These are phyloP conservation scores for Cisticola juncidis DNA, from an alignment of 2,113 vertebrate genomes.

Conservation along the genomic window DNA sequence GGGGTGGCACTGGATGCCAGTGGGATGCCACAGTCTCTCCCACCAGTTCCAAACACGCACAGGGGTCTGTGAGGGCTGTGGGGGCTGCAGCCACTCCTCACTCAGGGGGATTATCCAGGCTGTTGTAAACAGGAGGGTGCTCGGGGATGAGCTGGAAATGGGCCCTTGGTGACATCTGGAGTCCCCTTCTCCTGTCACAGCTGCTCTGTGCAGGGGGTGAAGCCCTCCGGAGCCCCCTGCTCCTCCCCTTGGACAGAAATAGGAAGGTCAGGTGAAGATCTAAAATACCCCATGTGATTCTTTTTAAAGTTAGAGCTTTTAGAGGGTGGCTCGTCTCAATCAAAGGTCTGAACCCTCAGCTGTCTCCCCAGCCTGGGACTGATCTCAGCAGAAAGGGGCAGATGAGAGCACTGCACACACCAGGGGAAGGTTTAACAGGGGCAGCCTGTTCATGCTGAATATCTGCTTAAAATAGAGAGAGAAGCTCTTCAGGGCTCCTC, in stretches of 20 bases:
- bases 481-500: not conserved
- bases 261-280: not conserved
- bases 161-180: not conserved
- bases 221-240: not conserved
- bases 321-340: not conserved
- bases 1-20: fast-evolving
- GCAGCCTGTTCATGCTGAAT: not conserved
- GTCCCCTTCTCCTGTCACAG: not conserved
- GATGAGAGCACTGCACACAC: not conserved
- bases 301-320: not conserved
- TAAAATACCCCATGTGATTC: not conserved
- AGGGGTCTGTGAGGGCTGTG: fast-evolving
- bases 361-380: not conserved
- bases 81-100: not conserved
- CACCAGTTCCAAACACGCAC: fast-evolving
- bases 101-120: not conserved
- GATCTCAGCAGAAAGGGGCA: not conserved
- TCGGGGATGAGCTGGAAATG: not conserved
- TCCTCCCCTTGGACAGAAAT: not conserved
- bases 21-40: fast-evolving
- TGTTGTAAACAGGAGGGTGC: not conserved
- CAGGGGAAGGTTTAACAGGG: not conserved
- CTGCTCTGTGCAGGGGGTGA: not conserved
- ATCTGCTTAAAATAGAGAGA: not conserved
- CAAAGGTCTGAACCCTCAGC: not conserved